A percentile compares a stretch with the other conserved stretches of the same genome.
phyloP scores from a whole-genome alignment of 2,113 vertebrate species.

The Saguinus midas region DNA sequence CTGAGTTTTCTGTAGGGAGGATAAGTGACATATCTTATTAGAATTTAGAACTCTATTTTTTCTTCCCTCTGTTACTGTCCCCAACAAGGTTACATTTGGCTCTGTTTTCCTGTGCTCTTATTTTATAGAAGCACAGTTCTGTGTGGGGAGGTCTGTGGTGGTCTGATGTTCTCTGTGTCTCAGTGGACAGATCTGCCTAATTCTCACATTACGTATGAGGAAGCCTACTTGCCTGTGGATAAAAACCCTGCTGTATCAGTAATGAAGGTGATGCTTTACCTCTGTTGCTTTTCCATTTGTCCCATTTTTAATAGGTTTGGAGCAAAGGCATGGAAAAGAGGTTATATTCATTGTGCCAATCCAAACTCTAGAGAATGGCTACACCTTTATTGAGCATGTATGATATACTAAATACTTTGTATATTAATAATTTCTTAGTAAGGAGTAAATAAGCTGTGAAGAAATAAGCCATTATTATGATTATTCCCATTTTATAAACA shows the following conservation, averaged over 20 bases:
- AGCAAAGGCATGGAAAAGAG: not conserved
- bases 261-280: not conserved
- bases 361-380: not conserved
- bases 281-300: not conserved
- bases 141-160: not conserved
- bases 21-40: not conserved
- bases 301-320: not conserved
- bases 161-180: not conserved
- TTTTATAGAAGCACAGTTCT: not conserved
- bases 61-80: not conserved
- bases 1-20: not conserved
- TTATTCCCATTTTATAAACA: not conserved
- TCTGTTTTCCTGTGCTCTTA: not conserved
- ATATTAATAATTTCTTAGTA: not conserved
- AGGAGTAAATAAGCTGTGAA: not conserved
- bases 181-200: too few species aligned
- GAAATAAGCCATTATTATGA: not conserved
- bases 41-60: not conserved
- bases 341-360: not conserved
- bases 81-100: not conserved
- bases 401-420: not conserved
- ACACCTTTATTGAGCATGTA: not conserved
- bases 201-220: not conserved
- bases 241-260: not conserved
- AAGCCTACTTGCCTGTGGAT: not conserved